Base-by-base conservation (phyloP, 2,888 invertebrate genomes). In the Caenorhabditis sp. region DNA sequence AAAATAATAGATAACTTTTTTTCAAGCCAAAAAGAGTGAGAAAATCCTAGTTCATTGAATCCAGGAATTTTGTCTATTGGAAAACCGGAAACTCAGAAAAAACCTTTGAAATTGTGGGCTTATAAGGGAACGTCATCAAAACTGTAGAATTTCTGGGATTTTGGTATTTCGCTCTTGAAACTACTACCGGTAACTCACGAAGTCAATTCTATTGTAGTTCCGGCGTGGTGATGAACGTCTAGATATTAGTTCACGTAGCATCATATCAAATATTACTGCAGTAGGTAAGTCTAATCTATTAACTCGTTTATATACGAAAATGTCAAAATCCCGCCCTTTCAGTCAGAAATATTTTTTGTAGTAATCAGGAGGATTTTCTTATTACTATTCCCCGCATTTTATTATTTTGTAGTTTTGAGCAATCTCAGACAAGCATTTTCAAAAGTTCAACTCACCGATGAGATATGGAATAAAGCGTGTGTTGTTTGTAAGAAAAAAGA, bases 391-490 rank as follows among this genome's bases (percentile, higher is more conserved):
- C n/a, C n/a, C n/a, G n/a, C n/a, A 3, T 43, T 43, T 43, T 43
- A 10, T 43, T 43, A 12, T 43, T 43, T 43, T 43, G 43, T 43
- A 43, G 43, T 43, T 43, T 43, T 43, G 17, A 43, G 43, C 43
- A 17, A 25, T 21, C 25, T 50, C 61, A 53, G 52, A 61, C 49
- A 61, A 61, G 12, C 12, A 23, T 59, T 59, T 52, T n/a, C n/a
- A 21, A 27, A 26, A n/a, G 26, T 0, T 5, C n/a, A 25, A 52
- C 27, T 26, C n/a, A 60, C 49, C 20, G 31, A 27, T 20, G 43
- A 43, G 59, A 61, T 20, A 26, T 57, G 26, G 31, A 57, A 27
- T 31, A 57, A 20, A 31, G 25, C 23, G 23, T 26, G 56, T 17
- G 54, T 4, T 31, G 31, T 31, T 31, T 7, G 56, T 17, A 59